Base-by-base conservation (phyloP, 2,888 invertebrate species). In the Philereme transversata region DNA sequence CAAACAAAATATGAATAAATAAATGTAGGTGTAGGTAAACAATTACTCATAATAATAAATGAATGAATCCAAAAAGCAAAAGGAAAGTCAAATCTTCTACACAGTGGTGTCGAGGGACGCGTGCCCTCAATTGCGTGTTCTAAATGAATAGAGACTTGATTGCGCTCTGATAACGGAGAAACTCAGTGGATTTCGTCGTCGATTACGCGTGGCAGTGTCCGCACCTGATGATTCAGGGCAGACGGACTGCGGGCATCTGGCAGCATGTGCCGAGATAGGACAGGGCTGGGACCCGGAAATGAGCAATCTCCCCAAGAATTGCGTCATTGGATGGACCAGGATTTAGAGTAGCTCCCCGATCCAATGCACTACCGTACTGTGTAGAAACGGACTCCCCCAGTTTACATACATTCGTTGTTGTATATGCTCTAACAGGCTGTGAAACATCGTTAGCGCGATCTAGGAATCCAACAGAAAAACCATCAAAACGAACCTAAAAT, bases 371-470 rank as follows among this genome's bases (percentile, higher is more conserved):
- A 78, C 77, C 67, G 70, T 11, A 75, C 87, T 84, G 83, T 68
- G 84, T 86, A 85, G 86, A 83, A 85, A 82, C 75, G 85, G 85
- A 86, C 86, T 76, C 82, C 82, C 77, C 75, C 44, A 34, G 0
- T 4, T 0, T 0, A 0, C 4, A 4, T 0, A 7, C 33, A 51
- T 0, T 38, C 5, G 22, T 0, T 9, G 0, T 10, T 5, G 33
- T 34, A 45, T 47, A 9, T 0, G 0, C 35, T 35, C 22, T 46
- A 33, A 41, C 5, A 3, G 1, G 8, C 22, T 22, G 7, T 44
- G 51, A 33, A 11, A 45, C n/a, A 11, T 35, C 55, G 48, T 48
- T 43, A 50, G 59, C 63, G 63, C 63, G 63, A 52, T 63, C 59
- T 57, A 63, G 63, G 22, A 59, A 3, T 48, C 4, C n/a, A 7